These are phyloP conservation scores for Coregonus sp. DNA, from an alignment of 2,797 vertebrate genomes.

Conservation along the genomic window DNA sequence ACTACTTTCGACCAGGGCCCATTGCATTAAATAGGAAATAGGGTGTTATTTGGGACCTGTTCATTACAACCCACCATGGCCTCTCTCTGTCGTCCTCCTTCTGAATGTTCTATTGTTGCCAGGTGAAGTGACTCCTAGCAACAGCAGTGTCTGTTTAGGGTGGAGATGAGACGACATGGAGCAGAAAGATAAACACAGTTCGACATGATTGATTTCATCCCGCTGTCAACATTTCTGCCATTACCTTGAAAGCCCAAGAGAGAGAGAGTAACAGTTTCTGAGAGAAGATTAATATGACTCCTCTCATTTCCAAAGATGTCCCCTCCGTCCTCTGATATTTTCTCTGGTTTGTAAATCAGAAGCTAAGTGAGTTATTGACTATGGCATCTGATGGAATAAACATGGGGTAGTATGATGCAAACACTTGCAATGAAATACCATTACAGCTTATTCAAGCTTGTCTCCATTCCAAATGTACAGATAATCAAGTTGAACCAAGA, in stretches of 20 bases:
- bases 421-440: background rate
- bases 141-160: conserved; percentile 43
- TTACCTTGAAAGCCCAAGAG: conserved; percentile 28
- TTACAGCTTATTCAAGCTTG: background rate
- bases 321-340: conserved; percentile 7
- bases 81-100: conserved; percentile 37
- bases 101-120: conserved; percentile 39
- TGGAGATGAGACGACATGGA: conserved; percentile 38
- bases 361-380: conserved; percentile 24
- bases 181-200: conserved; percentile 43
- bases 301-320: conserved; percentile 22
- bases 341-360: conserved; percentile 33
- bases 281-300: conserved; percentile 34
- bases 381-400: conserved; percentile 21
- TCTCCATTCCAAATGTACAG: background rate
- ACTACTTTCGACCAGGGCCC: background rate
- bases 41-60: background rate
- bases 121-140: conserved; percentile 50
- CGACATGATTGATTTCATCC: conserved; percentile 50
- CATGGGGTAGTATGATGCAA: background rate
- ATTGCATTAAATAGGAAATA: background rate
- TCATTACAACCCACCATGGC: conserved; percentile 38
- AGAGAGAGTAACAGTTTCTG: conserved; percentile 32
- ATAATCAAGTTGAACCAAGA: background rate
- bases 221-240: conserved; percentile 36